Conservation (phyloP, 92 coral and sea anemone species). For the Actinostola sp. region DNA sequence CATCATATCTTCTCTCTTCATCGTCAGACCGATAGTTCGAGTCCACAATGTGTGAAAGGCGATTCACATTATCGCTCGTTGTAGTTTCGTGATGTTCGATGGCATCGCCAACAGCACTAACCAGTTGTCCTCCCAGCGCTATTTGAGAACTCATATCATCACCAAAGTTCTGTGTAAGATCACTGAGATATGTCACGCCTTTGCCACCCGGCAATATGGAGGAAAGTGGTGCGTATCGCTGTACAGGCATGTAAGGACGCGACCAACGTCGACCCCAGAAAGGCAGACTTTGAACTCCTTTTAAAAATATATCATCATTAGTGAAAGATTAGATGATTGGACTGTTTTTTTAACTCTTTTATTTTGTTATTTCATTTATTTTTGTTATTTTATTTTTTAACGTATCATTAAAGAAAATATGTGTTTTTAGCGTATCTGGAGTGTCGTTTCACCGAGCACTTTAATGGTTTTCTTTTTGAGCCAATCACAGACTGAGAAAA, state of each 20-base stretch:
- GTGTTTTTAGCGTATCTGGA: too few relatives aligned
- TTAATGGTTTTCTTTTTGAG: too few relatives aligned
- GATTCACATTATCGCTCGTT: slow-evolving; percentile 56
- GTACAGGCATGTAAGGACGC: not conserved
- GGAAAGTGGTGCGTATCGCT: slow-evolving; percentile 48
- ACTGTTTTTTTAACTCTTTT: too few relatives aligned
- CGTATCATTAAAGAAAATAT: too few relatives aligned
- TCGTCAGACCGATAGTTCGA: slow-evolving; percentile 25
- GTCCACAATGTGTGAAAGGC: slow-evolving; percentile 73
- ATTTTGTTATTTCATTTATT: too few relatives aligned
- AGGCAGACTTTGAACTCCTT: slow-evolving; percentile 7
- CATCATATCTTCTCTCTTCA: slow-evolving; percentile 5
- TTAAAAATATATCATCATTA: too few relatives aligned
- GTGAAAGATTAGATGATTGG: too few relatives aligned
- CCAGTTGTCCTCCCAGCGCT: slow-evolving; percentile 47
- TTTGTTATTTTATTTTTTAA: too few relatives aligned
- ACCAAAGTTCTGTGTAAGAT: slow-evolving; percentile 66
- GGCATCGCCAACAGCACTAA: slow-evolving; percentile 61
- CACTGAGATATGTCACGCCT: slow-evolving; percentile 69
- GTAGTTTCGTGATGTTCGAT: slow-evolving; percentile 51
- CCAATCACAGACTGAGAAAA: too few relatives aligned
- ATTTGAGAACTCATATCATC: slow-evolving; percentile 75
- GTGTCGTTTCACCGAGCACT: too few relatives aligned
- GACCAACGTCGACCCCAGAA: not conserved
- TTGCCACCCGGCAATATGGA: slow-evolving; percentile 67